Evolutionary conservation across 2,113 vertebrate species (phyloP).

Genomic region (Otocyon megalotis): DNA sequence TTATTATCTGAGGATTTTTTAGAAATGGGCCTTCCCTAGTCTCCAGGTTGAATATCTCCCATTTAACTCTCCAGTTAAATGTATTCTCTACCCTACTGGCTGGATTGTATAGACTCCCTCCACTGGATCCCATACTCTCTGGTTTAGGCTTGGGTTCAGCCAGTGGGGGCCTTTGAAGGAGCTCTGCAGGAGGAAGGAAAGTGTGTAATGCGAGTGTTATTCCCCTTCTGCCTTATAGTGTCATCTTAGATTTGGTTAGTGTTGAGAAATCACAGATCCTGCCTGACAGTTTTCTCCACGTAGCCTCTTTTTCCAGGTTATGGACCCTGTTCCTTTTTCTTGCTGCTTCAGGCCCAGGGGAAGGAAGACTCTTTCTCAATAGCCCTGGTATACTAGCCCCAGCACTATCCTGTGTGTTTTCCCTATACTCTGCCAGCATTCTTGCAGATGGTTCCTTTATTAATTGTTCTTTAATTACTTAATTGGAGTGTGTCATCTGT

Average conservation of each 20-base stretch:
- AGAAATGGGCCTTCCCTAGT: not conserved
- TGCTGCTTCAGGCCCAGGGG: not conserved
- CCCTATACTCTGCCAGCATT: not conserved
- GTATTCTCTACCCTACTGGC: not conserved
- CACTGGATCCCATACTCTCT: not conserved
- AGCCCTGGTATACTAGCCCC: not conserved
- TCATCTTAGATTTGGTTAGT: not conserved
- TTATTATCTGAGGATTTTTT: not conserved
- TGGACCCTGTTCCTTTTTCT: not conserved
- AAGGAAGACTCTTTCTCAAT: not conserved
- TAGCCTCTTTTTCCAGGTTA: not conserved
- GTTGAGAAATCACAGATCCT: not conserved
- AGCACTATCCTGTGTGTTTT: not conserved
- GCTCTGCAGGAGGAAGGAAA: not conserved
- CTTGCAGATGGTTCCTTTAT: not conserved
- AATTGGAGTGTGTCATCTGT: not conserved
- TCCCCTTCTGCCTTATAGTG: not conserved
- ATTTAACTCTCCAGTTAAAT: not conserved
- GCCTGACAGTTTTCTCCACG: not conserved
- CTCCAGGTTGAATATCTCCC: not conserved
- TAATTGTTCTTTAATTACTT: not conserved
- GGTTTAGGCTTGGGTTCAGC: not conserved
- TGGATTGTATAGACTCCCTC: not conserved
- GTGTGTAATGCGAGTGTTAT: not conserved
- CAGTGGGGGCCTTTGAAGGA: not conserved